Percentiles rank a stretch among this genome's conserved stretches.
Conservation (phyloP, 1,140 invertebrate species). For the Hermetia illucens region DNA sequence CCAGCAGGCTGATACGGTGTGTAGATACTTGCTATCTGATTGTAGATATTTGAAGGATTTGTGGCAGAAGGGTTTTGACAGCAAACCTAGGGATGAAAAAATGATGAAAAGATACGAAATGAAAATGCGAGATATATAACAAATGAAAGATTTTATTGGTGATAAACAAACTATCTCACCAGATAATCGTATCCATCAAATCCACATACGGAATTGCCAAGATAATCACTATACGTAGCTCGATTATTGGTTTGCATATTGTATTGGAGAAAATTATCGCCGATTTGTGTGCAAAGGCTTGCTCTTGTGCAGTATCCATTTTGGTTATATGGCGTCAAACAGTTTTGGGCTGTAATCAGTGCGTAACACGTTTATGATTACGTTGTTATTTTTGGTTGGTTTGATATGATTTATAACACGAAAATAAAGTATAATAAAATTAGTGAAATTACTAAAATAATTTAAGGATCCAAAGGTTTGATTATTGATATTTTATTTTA, state of each 20-base stretch:
- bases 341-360: constrained; percentile 18
- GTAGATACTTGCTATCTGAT: too few species aligned
- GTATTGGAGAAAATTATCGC: constrained; percentile 22
- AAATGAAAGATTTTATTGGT: background rate
- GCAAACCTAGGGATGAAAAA: constrained; percentile 1
- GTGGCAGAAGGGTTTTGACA: constrained; percentile 16
- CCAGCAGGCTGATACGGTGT: too few species aligned
- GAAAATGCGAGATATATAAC: too few species aligned
- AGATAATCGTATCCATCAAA: constrained; percentile 33
- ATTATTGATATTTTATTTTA: too few species aligned
- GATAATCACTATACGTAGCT: constrained; percentile 22
- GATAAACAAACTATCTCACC: constrained; percentile 10
- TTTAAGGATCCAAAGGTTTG: constrained; percentile 13
- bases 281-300: constrained; percentile 27
- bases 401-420: background rate
- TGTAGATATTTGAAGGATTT: too few species aligned
- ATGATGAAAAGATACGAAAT: background rate
- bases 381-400: background rate
- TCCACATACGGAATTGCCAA: constrained; percentile 38
- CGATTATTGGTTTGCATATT: constrained; percentile 12
- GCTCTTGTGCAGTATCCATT: constrained; percentile 33
- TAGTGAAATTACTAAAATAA: constrained; percentile 17
- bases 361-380: constrained; percentile 4
- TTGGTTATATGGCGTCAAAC: constrained; percentile 24
- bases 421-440: constrained; percentile 13